phyloP scores from a whole-genome alignment of 2,797 vertebrate species.

The Amazona ochrocephala region DNA sequence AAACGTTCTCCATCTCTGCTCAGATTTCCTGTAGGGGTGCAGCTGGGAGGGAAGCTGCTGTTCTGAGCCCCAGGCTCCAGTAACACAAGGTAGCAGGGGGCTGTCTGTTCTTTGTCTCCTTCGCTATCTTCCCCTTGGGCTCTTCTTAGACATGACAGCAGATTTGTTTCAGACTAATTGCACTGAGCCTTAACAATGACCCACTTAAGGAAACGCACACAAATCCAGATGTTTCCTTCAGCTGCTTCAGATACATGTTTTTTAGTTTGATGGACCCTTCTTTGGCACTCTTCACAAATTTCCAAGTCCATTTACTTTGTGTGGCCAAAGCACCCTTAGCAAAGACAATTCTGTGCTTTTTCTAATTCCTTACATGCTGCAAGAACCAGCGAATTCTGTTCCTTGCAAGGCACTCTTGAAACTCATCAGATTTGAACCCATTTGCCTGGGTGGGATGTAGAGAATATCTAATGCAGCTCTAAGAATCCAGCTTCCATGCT shows the following conservation, averaged over 20 bases:
- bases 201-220: neutral
- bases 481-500: neutral
- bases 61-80: neutral
- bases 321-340: neutral
- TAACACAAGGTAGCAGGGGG: neutral
- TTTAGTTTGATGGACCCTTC: neutral
- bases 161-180: neutral
- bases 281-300: neutral
- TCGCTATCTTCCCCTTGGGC: neutral
- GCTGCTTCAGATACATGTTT: neutral
- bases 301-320: neutral
- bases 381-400: neutral
- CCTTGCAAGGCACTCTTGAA: neutral
- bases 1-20: neutral
- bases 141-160: neutral
- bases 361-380: neutral
- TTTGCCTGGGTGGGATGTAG: neutral
- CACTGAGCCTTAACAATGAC: neutral
- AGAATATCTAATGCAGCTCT: neutral
- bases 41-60: neutral
- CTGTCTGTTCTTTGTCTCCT: neutral
- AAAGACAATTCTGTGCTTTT: neutral
- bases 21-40: neutral
- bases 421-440: neutral
- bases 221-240: neutral